Evolutionary conservation across 2,888 invertebrate genomes (phyloP).

Genomic region (Macropis europaea): DNA sequence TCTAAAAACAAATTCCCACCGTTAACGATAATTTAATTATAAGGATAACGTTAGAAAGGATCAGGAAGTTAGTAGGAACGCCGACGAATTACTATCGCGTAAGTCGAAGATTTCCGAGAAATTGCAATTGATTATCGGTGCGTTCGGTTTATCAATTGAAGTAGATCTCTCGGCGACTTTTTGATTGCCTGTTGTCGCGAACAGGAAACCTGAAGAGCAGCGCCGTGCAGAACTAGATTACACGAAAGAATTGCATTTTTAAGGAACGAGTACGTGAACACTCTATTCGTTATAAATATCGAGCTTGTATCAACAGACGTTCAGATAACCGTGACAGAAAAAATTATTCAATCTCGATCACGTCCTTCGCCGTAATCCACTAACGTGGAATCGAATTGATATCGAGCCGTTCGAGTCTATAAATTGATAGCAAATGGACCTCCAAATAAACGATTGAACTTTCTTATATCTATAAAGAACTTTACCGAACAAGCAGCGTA

Average conservation of each 20-base stretch:
- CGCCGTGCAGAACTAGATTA: conserved; percentile 27
- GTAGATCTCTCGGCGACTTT: conserved; percentile 15
- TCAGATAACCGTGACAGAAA: conserved; percentile 37
- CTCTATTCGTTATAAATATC: conserved; percentile 36
- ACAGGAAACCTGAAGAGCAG: conserved; percentile 19
- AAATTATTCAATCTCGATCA: conserved; percentile 56
- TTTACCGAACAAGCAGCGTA: too few relatives aligned
- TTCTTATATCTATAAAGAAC: too few relatives aligned
- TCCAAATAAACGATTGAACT: not conserved
- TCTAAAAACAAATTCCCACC: not conserved
- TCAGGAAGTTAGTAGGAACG: not conserved
- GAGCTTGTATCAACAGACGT: conserved; percentile 28
- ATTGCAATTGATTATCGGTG: conserved; percentile 28
- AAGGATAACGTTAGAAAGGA: conserved; percentile 1
- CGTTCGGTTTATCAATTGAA: conserved; percentile 33
- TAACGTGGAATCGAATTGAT: not conserved
- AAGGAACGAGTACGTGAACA: not conserved
- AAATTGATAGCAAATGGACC: not conserved
- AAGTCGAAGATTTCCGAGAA: conserved; percentile 30
- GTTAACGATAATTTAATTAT: conserved; percentile 17
- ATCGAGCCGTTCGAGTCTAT: not conserved
- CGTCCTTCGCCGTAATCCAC: conserved; percentile 53
- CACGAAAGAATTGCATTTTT: conserved; percentile 35
- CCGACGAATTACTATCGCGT: conserved; percentile 16
- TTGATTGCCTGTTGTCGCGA: not conserved